Percentiles rank a stretch among this genome's conserved stretches.
These are phyloP conservation scores for Eucidaris tribuloides DNA, from an alignment of 35 echinoderm and acorn worm species.

Conservation along the genomic window DNA sequence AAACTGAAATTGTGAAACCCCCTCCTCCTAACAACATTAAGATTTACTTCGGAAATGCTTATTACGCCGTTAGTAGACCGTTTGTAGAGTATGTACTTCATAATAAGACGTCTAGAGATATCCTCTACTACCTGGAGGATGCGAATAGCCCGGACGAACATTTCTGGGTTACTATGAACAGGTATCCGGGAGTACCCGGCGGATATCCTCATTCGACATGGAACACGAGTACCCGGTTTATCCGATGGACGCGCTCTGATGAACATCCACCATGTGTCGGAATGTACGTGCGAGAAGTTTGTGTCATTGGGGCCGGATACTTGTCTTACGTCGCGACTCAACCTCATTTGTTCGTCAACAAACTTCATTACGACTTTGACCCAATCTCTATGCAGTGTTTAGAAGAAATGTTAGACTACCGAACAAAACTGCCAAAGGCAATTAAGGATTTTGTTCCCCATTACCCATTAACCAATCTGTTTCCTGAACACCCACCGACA, in stretches of 20 bases:
- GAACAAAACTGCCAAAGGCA: conserved; percentile 28
- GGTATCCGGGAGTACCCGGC: conserved; percentile 51
- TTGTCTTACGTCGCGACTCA: conserved; percentile 17
- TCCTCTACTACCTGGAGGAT: conserved; percentile 53
- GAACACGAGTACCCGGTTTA: conserved; percentile 13
- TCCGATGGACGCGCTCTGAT: not conserved
- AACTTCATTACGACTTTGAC: conserved; percentile 71
- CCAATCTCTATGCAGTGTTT: conserved; percentile 70
- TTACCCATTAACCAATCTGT: conserved; percentile 20
- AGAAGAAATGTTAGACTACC: conserved; percentile 65
- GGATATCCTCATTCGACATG: conserved; percentile 40
- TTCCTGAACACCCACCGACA: not conserved
- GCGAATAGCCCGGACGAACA: conserved; percentile 61
- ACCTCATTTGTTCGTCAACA: conserved; percentile 68
- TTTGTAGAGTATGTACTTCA: conserved; percentile 54
- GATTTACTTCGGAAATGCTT: conserved; percentile 58
- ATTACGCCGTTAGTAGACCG: conserved; percentile 26
- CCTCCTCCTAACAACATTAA: conserved; percentile 55
- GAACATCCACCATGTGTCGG: conserved; percentile 38
- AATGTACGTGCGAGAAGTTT: conserved; percentile 48
- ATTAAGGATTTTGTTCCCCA: conserved; percentile 3
- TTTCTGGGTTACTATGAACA: conserved; percentile 53
- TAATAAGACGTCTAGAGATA: conserved; percentile 23
- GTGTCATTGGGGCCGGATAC: conserved; percentile 48
- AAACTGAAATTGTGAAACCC: conserved; percentile 15